Evolutionary conservation across 2,113 vertebrate species (phyloP).

Genomic region (Setophaga kirtlandii): DNA sequence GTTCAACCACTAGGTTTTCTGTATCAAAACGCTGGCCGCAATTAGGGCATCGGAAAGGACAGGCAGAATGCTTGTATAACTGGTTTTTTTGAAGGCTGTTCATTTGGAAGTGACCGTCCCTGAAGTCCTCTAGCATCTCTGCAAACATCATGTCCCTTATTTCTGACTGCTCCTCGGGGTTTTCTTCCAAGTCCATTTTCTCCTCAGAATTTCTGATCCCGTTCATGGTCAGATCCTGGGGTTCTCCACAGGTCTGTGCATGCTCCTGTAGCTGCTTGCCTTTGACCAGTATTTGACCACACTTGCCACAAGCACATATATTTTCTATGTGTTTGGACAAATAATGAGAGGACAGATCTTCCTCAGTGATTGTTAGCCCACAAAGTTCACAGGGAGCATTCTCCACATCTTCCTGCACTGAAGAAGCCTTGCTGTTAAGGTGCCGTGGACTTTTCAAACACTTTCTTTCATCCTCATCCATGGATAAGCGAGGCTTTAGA

Average conservation of each 20-base stretch:
- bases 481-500: conserved; percentile 73
- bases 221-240: conserved; percentile 80
- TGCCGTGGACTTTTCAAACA: conserved; percentile 67
- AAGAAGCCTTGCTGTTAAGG: conserved; percentile 65
- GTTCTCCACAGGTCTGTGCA: conserved; percentile 90
- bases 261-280: conserved; percentile 95
- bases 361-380: conserved; percentile 84
- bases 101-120: conserved; percentile 76
- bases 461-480: conserved; percentile 68
- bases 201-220: conserved; percentile 78
- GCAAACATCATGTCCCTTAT: conserved; percentile 86
- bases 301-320: conserved; percentile 95
- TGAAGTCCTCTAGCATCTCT: conserved; percentile 81
- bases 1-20: conserved; percentile 89
- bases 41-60: conserved; percentile 89
- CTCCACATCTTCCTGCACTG: conserved; percentile 69
- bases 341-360: conserved; percentile 92
- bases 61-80: conserved; percentile 80
- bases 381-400: conserved; percentile 89
- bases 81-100: conserved; percentile 78
- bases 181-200: conserved; percentile 88
- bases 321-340: conserved; percentile 94
- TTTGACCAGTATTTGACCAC: conserved; percentile 94
- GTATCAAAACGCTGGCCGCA: conserved; percentile 90
- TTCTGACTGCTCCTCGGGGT: conserved; percentile 83